Evolutionary conservation across 2,113 vertebrate species (phyloP), one percentile per base, ranked within the genome.

Genomic region (Calidris pygmaea): DNA sequence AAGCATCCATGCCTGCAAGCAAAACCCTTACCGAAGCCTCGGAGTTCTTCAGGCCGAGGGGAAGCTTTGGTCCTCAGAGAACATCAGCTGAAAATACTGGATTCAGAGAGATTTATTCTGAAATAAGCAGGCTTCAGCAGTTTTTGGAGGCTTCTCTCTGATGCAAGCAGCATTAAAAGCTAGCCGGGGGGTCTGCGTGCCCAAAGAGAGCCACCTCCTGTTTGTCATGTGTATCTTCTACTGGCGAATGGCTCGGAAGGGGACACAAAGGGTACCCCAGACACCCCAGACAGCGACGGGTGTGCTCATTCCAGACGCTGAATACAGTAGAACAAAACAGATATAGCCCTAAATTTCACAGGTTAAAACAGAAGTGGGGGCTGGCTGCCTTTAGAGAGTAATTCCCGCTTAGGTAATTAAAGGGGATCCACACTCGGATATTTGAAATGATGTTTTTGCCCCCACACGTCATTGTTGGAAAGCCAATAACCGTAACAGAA

Each of bases 291-390:
- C 24, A 60, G 34, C 47, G 14, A 4, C 4, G 16, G 32, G 11
- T 5, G 22, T 3, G 22, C 4, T 58, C 39, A 10, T 29, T 18
- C 41, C 56, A n/a, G 43, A 56, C n/a, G 7, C 43, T 45, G 30
- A 68, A 66, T 2, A 8, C 12, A 14, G 34, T 0, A 34, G 19
- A 24, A 89, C 16, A 10, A 59, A 16, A 41, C 4, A 59, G 1
- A 30, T 7, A 13, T 0, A 47, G 6, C 59, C 21, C 24, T 12
- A 4, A 9, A 55, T 19, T n/a, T 35, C 52, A 50, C 39, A 85
- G 66, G 41, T 41, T 37, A 81, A 56, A 56, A 84, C 43, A 56
- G n/a, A 52, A 60, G 27, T 2, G 23, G 43, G 52, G 15, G 23
- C 41, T 60, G 70, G 12, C 55, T 85, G 48, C 21, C 34, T n/a